Base-by-base conservation (phyloP, 1,140 invertebrate genomes). In the Halotydeus destructor region DNA sequence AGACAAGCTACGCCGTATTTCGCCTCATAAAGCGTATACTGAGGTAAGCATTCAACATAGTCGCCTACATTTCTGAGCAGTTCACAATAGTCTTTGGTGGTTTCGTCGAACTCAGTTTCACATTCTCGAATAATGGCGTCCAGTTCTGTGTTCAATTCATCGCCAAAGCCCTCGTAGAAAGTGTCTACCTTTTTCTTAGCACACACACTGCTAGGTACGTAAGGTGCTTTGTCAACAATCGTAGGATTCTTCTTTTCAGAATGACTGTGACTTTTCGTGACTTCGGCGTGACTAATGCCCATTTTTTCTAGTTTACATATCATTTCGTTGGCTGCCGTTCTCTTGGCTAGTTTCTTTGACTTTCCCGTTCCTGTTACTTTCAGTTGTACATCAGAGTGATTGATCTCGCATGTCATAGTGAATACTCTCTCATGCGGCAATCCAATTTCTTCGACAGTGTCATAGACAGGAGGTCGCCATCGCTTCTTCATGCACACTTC, bases 401-500 rank as follows among this genome's bases (percentile, higher is more conserved):
- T 75, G 35, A 76, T 73, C 42, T 49, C 57, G 56, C 86, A 94
- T 4, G 81, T 72, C 55, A 94, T 86, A 2, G 83, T 86, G 54
- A 91, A 89, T 43, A 81, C 76, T 43, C 86, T 70, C 56, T 89
- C 83, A 54, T 89, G 84, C 3, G 88, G 85, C 39, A 89, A 65
- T 23, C 88, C 88, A 61, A 78, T 66, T 63, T 91, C 85, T 41
- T 75, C 74, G 43, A 57, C 53, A 33, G 85, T 84, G 49, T 86
- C 76, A 59, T 94, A 96, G 22, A 74, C 75, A 27, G 88, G 88
- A 28, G 88, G 86, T 35, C 83, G 82, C 78, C 83, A 86, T 43
- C 84, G 76, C 41, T 78, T 72, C 43, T 82, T 81, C 79, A 94
- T 93, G 54, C 86, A 94, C 59, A 93, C 71, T 61, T 96, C 89